Conservation (phyloP, 1,140 invertebrate species). For the Branchinecta lindahli region DNA sequence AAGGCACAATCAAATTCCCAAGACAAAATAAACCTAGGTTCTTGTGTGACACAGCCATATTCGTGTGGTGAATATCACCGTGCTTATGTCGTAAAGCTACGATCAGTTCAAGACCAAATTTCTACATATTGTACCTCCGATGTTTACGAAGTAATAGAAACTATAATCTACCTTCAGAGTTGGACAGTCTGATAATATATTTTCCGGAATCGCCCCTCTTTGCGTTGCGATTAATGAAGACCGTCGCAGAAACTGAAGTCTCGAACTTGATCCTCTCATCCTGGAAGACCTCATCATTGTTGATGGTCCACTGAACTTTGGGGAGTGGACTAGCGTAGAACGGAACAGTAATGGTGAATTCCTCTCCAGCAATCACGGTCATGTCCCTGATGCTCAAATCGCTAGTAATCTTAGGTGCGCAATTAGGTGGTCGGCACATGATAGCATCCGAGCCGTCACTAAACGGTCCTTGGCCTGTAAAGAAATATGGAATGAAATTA, state of each 20-base stretch:
- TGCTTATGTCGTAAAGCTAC: too few relatives aligned
- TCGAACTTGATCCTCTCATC: slow-evolving; percentile 76
- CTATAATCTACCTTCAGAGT: slow-evolving; percentile 43
- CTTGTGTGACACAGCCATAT: too few relatives aligned
- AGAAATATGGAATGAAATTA: too few relatives aligned
- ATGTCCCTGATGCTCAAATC: slow-evolving; percentile 84
- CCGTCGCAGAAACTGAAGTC: slow-evolving; percentile 58
- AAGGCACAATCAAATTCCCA: too few relatives aligned
- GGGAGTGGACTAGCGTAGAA: slow-evolving; percentile 78
- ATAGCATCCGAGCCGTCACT: slow-evolving; percentile 81
- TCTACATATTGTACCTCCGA: too few relatives aligned
- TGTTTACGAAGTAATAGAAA: too few relatives aligned
- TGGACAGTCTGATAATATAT: slow-evolving; percentile 77
- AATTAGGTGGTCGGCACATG: slow-evolving; percentile 64
- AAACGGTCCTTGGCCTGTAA: slow-evolving; percentile 65
- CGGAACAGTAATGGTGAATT: slow-evolving; percentile 87
- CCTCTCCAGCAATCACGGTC: slow-evolving; percentile 85
- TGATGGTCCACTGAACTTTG: slow-evolving; percentile 69
- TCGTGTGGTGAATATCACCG: too few relatives aligned
- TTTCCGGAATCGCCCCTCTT: slow-evolving; percentile 76
- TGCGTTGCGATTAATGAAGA: slow-evolving; percentile 72
- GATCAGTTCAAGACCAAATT: too few relatives aligned
- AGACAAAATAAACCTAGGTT: too few relatives aligned
- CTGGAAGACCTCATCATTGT: slow-evolving; percentile 61
- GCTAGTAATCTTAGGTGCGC: slow-evolving; percentile 78